Evolutionary conservation across 2,797 vertebrate genomes (phyloP).

Genomic region (Hemibagrus guttatus): DNA sequence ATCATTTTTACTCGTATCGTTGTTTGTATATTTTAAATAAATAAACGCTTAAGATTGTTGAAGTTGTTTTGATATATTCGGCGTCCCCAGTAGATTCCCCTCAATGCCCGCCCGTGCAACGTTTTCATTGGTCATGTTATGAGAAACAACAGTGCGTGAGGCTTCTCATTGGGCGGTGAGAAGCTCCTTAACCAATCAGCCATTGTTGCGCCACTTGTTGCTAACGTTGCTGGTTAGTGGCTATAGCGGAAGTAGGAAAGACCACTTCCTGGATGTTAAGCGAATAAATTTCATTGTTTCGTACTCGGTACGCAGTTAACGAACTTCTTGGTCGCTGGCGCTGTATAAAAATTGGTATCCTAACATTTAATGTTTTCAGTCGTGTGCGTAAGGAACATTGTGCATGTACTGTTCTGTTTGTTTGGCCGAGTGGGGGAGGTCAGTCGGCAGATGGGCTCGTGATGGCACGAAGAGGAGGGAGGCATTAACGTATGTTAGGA

Average conservation of each 20-base stretch:
- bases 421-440: slow-evolving; percentile 24
- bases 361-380: neutral
- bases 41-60: slow-evolving; percentile 29
- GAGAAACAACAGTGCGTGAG: slow-evolving; percentile 61
- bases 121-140: slow-evolving; percentile 65
- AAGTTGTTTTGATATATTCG: slow-evolving; percentile 53
- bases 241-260: slow-evolving; percentile 72
- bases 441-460: slow-evolving; percentile 23
- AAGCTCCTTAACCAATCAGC: slow-evolving; percentile 61
- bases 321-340: neutral
- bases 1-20: neutral
- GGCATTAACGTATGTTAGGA: slow-evolving; percentile 20
- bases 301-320: slow-evolving; percentile 11
- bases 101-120: slow-evolving; percentile 36
- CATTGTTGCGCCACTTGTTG: slow-evolving; percentile 79
- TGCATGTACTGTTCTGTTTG: neutral
- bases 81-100: slow-evolving; percentile 31
- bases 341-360: neutral
- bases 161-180: slow-evolving; percentile 35
- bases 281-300: slow-evolving; percentile 50
- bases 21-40: neutral
- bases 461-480: slow-evolving; percentile 11
- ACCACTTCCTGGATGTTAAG: slow-evolving; percentile 60
- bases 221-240: slow-evolving; percentile 79
- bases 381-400: neutral